Conservation (phyloP, 2,888 invertebrate species). For the Cheilosia soror region DNA sequence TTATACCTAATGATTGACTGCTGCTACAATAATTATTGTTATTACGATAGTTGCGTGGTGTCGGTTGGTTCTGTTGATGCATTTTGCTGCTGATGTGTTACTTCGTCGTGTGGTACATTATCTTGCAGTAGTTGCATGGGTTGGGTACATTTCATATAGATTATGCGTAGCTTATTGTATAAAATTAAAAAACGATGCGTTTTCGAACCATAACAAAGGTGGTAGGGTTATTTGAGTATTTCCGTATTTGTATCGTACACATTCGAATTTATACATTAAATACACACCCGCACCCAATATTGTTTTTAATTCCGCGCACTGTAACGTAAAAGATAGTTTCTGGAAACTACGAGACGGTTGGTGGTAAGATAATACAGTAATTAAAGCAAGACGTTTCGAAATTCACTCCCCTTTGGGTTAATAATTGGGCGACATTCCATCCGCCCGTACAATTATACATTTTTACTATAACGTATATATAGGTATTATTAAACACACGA, state of each 20-base stretch:
- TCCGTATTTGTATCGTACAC: slow-evolving; percentile 4
- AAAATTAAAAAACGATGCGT: too few species aligned
- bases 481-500: not conserved
- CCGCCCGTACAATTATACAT: not conserved
- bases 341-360: too few species aligned
- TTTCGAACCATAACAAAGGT: too few species aligned
- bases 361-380: not conserved
- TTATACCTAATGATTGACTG: slow-evolving; percentile 15
- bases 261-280: slow-evolving; percentile 1
- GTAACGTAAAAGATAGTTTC: slow-evolving; percentile 1
- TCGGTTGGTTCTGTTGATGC: slow-evolving; percentile 11
- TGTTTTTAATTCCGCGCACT: slow-evolving; percentile 24
- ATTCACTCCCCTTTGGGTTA: not conserved
- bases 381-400: not conserved
- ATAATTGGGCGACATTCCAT: not conserved
- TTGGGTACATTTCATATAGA: not conserved
- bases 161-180: too few species aligned
- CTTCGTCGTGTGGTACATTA: not conserved
- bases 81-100: slow-evolving; percentile 9
- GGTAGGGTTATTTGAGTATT: not conserved
- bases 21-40: not conserved
- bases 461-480: too few species aligned
- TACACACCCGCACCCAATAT: slow-evolving; percentile 11
- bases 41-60: not conserved
- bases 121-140: too few species aligned